Evolutionary conservation across 2,113 vertebrate species (phyloP).

Genomic region (Eurypyga helias): DNA sequence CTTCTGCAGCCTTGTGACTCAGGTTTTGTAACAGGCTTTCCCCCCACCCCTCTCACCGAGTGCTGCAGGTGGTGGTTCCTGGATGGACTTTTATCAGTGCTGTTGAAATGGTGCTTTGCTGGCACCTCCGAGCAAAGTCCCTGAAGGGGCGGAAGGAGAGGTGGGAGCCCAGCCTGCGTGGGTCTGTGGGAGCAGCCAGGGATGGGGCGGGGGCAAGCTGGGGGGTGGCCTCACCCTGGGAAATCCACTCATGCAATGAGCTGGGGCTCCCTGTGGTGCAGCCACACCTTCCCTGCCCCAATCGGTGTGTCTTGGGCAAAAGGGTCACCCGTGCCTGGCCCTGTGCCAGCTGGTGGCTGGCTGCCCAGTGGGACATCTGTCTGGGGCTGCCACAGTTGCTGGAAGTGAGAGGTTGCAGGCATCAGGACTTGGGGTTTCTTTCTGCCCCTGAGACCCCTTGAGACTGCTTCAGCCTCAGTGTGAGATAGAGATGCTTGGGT

Average conservation of each 20-base stretch:
- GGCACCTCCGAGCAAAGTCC: slow-evolving; percentile 51
- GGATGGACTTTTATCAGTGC: slow-evolving; percentile 22
- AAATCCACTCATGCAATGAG: not conserved
- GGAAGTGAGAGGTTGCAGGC: not conserved
- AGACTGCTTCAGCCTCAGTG: accelerated
- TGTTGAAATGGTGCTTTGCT: slow-evolving; percentile 22
- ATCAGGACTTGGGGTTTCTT: not conserved
- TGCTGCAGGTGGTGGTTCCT: not conserved
- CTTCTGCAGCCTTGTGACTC: not conserved
- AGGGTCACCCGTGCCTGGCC: not conserved
- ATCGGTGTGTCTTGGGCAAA: not conserved
- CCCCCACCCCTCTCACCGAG: not conserved
- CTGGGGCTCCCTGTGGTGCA: not conserved
- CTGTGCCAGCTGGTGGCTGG: not conserved
- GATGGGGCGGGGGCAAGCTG: not conserved
- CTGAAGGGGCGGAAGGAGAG: not conserved
- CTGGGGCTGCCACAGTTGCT: not conserved
- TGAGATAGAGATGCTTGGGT: not conserved
- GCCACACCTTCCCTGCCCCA: accelerated
- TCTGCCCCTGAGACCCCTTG: no score
- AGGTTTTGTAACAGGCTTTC: not conserved
- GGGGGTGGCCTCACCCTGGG: not conserved
- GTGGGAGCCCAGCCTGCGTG: not conserved
- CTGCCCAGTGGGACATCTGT: not conserved
- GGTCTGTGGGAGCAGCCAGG: accelerated